Evolutionary conservation across 2,113 vertebrate species (phyloP).

Genomic region (Neodontobutis hainanensis): DNA sequence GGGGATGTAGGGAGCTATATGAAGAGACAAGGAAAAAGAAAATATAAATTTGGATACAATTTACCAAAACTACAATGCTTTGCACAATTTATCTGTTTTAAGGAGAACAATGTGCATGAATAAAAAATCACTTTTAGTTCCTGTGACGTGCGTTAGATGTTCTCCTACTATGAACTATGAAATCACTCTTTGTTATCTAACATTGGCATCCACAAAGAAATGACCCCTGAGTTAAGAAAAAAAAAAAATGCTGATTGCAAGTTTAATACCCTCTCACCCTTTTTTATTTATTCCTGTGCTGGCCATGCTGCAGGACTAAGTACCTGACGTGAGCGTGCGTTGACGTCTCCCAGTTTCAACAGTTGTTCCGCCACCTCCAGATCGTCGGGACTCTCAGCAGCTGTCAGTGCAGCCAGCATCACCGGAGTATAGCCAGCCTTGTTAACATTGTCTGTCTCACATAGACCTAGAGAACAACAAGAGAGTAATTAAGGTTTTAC

Average conservation of each 20-base stretch:
- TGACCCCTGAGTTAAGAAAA: neutral
- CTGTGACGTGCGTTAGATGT: neutral
- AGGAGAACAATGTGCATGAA: neutral
- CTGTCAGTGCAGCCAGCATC: slow-evolving; percentile 92
- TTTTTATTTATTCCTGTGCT: neutral
- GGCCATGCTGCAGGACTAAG: neutral
- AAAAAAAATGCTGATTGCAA: neutral
- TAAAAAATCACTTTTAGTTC: neutral
- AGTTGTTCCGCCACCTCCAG: slow-evolving; percentile 92
- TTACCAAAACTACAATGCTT: neutral
- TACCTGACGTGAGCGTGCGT: slow-evolving; percentile 91
- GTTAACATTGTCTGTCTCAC: slow-evolving; percentile 89
- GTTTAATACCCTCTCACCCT: neutral
- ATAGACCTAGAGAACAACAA: slow-evolving; percentile 68
- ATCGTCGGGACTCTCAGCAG: slow-evolving; percentile 86
- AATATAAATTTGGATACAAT: neutral
- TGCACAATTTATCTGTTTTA: neutral
- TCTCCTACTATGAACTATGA: neutral
- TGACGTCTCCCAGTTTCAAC: slow-evolving; percentile 87
- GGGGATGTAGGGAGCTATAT: neutral
- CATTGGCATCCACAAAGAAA: neutral
- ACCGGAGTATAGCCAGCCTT: slow-evolving; percentile 93
- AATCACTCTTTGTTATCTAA: slow-evolving; percentile 1
- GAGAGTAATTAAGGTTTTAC: neutral
- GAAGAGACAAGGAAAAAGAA: neutral